Conservation (phyloP, 2,797 vertebrate genomes). For the Sorex maritimensis region DNA sequence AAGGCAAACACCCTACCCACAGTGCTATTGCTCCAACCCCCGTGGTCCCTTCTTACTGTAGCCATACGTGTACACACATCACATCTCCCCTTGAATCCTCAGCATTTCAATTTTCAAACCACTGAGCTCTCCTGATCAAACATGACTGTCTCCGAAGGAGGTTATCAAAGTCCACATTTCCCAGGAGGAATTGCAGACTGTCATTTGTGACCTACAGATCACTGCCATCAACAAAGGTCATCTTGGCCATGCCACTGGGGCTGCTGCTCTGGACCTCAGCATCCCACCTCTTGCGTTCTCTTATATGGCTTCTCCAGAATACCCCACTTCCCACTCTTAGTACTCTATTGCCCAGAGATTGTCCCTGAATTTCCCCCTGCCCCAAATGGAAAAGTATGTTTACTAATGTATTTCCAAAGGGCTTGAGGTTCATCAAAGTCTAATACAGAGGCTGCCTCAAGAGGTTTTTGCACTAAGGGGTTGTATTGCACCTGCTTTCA, state of each 20-base stretch:
- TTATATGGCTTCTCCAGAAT: neutral
- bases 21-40: too few relatives aligned
- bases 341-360: neutral
- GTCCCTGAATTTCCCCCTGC: neutral
- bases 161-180: neutral
- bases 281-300: neutral
- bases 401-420: neutral
- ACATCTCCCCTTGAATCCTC: too few relatives aligned
- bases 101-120: neutral
- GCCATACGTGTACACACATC: too few relatives aligned
- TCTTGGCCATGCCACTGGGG: neutral
- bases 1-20: too few relatives aligned
- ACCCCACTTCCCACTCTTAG: neutral
- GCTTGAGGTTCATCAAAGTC: neutral
- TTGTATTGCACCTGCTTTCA: neutral
- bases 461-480: neutral
- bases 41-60: too few relatives aligned
- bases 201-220: neutral
- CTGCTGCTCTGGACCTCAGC: neutral
- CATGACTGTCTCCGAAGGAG: neutral
- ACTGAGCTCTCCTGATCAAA: neutral
- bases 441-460: neutral
- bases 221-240: neutral
- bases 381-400: constrained; percentile 17
- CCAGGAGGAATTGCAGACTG: neutral